phyloP scores from a whole-genome alignment of 2,888 invertebrate genomes.

The Heteromurus nitidus region DNA sequence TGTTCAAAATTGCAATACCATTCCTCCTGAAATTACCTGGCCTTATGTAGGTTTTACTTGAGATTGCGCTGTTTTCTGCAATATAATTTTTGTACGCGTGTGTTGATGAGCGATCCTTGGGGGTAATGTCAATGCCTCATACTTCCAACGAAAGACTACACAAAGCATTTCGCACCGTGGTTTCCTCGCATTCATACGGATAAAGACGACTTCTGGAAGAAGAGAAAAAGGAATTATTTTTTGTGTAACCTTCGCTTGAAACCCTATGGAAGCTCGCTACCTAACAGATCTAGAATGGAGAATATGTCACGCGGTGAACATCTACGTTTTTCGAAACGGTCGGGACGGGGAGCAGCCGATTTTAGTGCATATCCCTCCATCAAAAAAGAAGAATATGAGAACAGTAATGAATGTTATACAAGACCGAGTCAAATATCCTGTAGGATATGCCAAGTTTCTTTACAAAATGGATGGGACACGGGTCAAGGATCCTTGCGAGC shows the following conservation, averaged over 20 bases:
- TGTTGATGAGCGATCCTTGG: background rate
- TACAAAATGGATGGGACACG: slow-evolving; percentile 72
- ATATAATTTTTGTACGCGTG: slow-evolving; percentile 2
- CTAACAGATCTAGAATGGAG: slow-evolving; percentile 73
- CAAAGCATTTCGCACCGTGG: background rate
- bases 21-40: too few species aligned
- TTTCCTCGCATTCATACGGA: background rate
- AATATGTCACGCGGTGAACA: slow-evolving; percentile 73
- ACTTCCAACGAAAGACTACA: background rate
- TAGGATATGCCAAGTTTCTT: slow-evolving; percentile 71
- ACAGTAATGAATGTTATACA: slow-evolving; percentile 70
- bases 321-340: slow-evolving; percentile 73
- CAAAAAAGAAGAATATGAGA: slow-evolving; percentile 72
- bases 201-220: too few species aligned
- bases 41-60: slow-evolving; percentile 1
- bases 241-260: background rate
- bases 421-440: slow-evolving; percentile 71
- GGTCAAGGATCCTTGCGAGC: slow-evolving; percentile 71
- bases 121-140: background rate
- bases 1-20: too few species aligned
- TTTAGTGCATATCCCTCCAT: slow-evolving; percentile 72
- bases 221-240: too few species aligned
- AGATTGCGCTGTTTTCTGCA: background rate
- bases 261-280: slow-evolving; percentile 70
- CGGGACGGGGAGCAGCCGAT: slow-evolving; percentile 70